Conservation (phyloP, 2,888 invertebrate species). For the Digitonthophagus gazella region DNA sequence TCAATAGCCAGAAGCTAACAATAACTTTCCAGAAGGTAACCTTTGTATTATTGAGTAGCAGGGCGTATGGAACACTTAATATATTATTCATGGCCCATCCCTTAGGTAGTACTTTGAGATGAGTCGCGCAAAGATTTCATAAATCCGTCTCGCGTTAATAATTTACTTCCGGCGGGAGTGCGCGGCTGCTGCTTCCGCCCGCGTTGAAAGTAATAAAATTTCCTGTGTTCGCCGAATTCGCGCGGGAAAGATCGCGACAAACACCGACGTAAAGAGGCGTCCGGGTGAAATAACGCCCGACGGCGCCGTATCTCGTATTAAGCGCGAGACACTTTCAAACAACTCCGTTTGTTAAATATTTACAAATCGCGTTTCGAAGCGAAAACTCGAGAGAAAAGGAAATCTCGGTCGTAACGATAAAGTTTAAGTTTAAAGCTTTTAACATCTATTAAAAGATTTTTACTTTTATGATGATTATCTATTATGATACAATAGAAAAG, state of each 20-base stretch:
- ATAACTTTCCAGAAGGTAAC: background rate
- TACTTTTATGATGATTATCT: too few species aligned
- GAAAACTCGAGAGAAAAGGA: too few species aligned
- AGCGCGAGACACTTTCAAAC: background rate
- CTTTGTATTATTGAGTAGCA: slow-evolving; percentile 1
- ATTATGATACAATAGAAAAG: too few species aligned
- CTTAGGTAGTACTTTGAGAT: background rate
- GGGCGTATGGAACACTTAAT: slow-evolving; percentile 5
- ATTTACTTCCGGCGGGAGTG: background rate
- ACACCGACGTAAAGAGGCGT: background rate
- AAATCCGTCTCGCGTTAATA: slow-evolving; percentile 8
- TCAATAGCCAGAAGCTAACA: too few species aligned
- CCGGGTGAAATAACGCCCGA: background rate
- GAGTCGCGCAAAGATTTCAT: slow-evolving; percentile 11
- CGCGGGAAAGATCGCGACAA: background rate
- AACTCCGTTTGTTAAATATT: background rate
- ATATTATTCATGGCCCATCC: slow-evolving; percentile 4
- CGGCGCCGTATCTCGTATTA: background rate
- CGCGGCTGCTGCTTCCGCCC: background rate
- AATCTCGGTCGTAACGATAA: too few species aligned
- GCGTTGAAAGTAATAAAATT: slow-evolving; percentile 12
- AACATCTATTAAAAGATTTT: too few species aligned
- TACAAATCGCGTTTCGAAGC: background rate
- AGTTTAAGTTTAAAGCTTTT: too few species aligned
- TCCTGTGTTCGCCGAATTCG: background rate